Evolutionary conservation across 2,797 vertebrate species (phyloP).

Genomic region (Alcedo atthis): DNA sequence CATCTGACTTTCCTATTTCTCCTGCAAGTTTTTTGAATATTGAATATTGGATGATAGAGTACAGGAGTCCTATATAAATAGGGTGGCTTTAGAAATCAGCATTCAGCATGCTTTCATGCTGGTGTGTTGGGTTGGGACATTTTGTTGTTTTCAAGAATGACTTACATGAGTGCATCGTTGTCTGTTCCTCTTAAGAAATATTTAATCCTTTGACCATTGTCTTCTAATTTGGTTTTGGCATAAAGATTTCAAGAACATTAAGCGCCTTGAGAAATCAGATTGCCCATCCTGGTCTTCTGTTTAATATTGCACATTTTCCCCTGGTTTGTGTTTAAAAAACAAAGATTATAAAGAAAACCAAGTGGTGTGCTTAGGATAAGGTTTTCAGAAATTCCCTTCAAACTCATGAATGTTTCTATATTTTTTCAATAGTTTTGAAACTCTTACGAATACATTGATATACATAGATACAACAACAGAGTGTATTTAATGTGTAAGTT

Average conservation of each 20-base stretch:
- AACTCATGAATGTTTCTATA: background rate
- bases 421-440: background rate
- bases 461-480: background rate
- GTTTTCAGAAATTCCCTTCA: background rate
- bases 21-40: background rate
- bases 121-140: background rate
- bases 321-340: background rate
- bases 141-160: background rate
- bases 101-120: background rate
- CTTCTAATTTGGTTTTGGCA: background rate
- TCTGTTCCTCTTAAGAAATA: background rate
- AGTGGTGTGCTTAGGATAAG: background rate
- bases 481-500: background rate
- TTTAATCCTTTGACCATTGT: background rate
- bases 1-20: background rate
- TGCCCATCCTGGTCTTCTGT: background rate
- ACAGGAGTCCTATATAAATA: background rate
- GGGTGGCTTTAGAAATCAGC: background rate
- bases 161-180: accelerated
- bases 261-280: background rate
- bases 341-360: background rate
- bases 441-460: background rate
- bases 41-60: background rate
- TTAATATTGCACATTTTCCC: background rate
- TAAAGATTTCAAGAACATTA: background rate